Conservation (phyloP, 2,888 invertebrate genomes). For the Dryobota labecula region DNA sequence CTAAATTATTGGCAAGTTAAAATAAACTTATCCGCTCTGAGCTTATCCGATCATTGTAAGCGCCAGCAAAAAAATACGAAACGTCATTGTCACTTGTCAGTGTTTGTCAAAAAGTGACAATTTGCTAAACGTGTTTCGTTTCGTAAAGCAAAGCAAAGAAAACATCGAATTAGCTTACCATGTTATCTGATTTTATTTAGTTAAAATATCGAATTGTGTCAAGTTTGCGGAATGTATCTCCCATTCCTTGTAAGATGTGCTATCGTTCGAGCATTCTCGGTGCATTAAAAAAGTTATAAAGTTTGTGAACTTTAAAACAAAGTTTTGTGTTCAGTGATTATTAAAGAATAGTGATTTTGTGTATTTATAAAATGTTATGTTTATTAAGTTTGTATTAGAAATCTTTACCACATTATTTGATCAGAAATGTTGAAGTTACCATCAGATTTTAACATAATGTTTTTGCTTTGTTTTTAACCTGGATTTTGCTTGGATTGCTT, state of each 20-base stretch:
- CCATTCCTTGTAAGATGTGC: conserved; percentile 15
- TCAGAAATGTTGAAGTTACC: background rate
- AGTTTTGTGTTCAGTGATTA: conserved; percentile 48
- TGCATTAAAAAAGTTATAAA: conserved; percentile 32
- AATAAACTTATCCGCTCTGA: background rate
- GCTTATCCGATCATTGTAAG: background rate
- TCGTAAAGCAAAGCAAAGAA: conserved; percentile 55
- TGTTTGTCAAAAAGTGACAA: conserved; percentile 46
- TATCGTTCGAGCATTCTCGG: background rate
- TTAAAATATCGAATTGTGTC: conserved; percentile 46
- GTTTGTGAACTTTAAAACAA: conserved; percentile 46
- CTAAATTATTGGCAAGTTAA: background rate
- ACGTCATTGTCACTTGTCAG: conserved; percentile 48
- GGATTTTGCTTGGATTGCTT: conserved; percentile 22
- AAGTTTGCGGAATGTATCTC: conserved; percentile 34
- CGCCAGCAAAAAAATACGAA: background rate
- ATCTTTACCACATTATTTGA: background rate
- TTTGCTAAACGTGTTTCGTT: conserved; percentile 61
- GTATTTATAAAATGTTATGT: conserved; percentile 30
- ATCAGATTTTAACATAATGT: background rate
- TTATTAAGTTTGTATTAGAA: conserved; percentile 19
- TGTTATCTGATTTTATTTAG: conserved; percentile 45
- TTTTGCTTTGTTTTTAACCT: background rate
- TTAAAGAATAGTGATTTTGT: conserved; percentile 23
- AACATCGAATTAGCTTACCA: conserved; percentile 46